These are phyloP conservation scores for Catharus minimus DNA, from an alignment of 2,113 vertebrate species.

Conservation along the genomic window DNA sequence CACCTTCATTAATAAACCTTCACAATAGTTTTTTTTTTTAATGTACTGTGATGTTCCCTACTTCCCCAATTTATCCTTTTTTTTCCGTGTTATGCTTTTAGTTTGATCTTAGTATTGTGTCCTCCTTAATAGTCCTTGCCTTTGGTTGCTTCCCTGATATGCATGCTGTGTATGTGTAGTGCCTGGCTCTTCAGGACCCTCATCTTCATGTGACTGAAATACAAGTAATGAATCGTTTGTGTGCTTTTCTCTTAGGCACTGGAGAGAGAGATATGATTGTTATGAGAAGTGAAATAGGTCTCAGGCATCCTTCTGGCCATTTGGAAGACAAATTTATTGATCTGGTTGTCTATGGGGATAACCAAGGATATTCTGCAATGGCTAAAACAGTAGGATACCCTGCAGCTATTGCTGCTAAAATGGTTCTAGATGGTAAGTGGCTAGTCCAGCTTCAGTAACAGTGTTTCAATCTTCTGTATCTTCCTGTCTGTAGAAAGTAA, in stretches of 20 bases:
- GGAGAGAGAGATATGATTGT: slow-evolving; percentile 92
- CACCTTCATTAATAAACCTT: not conserved
- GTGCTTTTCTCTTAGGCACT: slow-evolving; percentile 73
- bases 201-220: not conserved
- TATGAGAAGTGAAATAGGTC: slow-evolving; percentile 89
- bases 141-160: not conserved
- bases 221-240: not conserved
- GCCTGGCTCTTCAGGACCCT: not conserved
- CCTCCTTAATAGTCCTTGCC: not conserved
- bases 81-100: not conserved
- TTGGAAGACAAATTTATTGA: slow-evolving; percentile 88
- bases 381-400: slow-evolving; percentile 96
- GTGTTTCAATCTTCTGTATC: not conserved
- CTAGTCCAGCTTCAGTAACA: not conserved
- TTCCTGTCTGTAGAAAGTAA: not conserved
- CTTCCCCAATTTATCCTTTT: not conserved
- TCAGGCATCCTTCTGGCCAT: slow-evolving; percentile 91
- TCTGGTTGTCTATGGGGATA: slow-evolving; percentile 91
- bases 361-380: slow-evolving; percentile 92
- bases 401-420: slow-evolving; percentile 88
- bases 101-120: not conserved
- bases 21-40: not conserved
- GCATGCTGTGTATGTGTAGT: not conserved
- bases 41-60: not conserved
- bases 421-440: slow-evolving; percentile 92